Evolutionary conservation across 2,113 vertebrate species (phyloP).

Genomic region (Vidua macroura): DNA sequence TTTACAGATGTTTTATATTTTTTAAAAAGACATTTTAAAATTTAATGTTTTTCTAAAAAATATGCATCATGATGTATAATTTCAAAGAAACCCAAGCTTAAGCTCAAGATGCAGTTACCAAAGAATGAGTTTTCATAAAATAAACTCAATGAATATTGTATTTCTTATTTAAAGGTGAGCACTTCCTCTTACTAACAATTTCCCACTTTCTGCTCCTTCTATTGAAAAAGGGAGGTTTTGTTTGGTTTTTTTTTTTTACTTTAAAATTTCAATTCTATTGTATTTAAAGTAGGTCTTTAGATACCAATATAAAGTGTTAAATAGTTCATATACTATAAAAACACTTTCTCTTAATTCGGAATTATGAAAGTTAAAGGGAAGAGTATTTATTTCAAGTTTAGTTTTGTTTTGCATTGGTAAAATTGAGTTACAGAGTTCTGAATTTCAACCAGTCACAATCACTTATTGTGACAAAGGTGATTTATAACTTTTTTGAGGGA

Average conservation of each 20-base stretch:
- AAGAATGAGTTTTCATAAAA: background rate
- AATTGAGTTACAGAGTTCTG: background rate
- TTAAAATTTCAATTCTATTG: background rate
- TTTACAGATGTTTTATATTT: background rate
- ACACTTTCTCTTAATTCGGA: background rate
- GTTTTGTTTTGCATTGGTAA: background rate
- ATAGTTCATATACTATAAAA: background rate
- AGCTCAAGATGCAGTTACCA: background rate
- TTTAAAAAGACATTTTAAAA: background rate
- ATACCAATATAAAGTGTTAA: background rate
- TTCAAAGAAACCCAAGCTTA: background rate
- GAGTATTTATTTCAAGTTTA: background rate
- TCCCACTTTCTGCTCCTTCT: background rate
- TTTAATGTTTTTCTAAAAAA: background rate
- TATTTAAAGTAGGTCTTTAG: background rate
- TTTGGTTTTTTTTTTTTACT: background rate
- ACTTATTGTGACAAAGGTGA: background rate
- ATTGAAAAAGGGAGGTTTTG: fast-evolving
- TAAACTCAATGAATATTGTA: background rate
- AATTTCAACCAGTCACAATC: background rate
- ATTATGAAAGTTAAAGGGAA: background rate
- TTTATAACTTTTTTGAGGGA: background rate
- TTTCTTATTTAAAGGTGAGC: background rate
- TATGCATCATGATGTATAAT: background rate
- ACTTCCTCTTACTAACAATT: background rate